Evolutionary conservation across 2,888 invertebrate species (phyloP), one percentile per base, ranked within the genome.

Genomic region (Ichneumoninae sp.): DNA sequence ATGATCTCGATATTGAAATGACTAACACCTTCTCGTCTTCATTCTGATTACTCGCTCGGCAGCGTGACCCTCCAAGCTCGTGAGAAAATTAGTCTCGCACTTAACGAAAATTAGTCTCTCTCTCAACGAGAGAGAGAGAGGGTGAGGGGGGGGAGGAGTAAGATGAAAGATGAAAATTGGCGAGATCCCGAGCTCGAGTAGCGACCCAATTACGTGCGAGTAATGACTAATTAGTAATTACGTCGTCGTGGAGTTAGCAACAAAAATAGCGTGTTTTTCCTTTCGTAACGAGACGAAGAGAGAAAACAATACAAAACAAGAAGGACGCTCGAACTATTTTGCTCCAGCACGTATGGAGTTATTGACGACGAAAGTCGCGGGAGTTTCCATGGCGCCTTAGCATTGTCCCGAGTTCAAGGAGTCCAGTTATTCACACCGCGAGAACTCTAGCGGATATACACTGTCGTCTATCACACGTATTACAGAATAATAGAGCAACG

Each of bases 191-290:
- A 33, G 13, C 40, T 30, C 66, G 47, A 54, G 54, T 57, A 13
- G 68, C 78, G 72, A 82, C 82, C 77, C 77, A 82, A 77, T 82
- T 82, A 82, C 66, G 66, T 71, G 71, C 68, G 52, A 66, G 47
- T 74, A 72, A 74, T 74, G 74, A 60, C 47, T 74, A 62, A 74
- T 74, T 62, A 62, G 74, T 62, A 62, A 74, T 62, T 62, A 62
- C 74, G 74, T 50, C 47, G 74, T 50, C 62, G 33, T 6, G 6
- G 62, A 50, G 47, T 62, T 74, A 44, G 47, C 30, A 8, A 62
- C 33, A 47, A 47, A 47, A 74, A 47, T 74, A 16, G 26, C 72
- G 57, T 74, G 74, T 62, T 74, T 62, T 62, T 62, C 40, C 50
- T 74, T 74, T 74, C 62, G 74, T 47, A 62, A 74, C 47, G 19